These are phyloP conservation scores for Trachymyrmex septentrionalis DNA, from an alignment of 1,140 invertebrate species.

Conservation along the genomic window DNA sequence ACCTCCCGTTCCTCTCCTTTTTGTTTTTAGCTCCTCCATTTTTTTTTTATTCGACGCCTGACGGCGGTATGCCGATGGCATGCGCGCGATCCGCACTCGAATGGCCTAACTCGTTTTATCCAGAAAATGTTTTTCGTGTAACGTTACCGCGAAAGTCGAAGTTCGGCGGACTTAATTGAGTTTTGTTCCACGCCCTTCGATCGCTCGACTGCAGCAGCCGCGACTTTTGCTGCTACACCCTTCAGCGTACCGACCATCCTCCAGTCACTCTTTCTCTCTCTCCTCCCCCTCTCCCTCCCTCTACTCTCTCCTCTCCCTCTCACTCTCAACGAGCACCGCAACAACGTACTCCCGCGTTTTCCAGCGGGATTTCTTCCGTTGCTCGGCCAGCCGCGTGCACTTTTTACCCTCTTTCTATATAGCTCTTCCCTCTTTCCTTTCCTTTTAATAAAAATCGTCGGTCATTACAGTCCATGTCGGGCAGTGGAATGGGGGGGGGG, in stretches of 20 bases:
- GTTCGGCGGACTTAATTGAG: constrained; percentile 75
- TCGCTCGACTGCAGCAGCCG: constrained; percentile 58
- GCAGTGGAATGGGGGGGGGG: constrained; percentile 34
- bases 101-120: constrained; percentile 74
- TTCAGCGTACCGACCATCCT: background rate
- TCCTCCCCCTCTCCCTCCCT: background rate
- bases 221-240: constrained; percentile 33
- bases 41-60: background rate
- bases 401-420: constrained; percentile 41
- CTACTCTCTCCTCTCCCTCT: background rate
- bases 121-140: constrained; percentile 76
- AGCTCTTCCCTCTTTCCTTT: constrained; percentile 13
- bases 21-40: background rate
- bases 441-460: constrained; percentile 48
- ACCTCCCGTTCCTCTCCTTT: background rate
- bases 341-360: constrained; percentile 36
- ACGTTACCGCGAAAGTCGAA: constrained; percentile 69
- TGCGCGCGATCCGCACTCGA: constrained; percentile 69
- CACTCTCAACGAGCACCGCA: background rate
- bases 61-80: constrained; percentile 33
- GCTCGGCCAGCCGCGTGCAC: constrained; percentile 23
- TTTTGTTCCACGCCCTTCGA: constrained; percentile 76
- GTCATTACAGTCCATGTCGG: constrained; percentile 35
- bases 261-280: background rate
- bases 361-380: constrained; percentile 32